These are phyloP conservation scores for Pseudomyrmex flavicornis DNA, from an alignment of 1,140 invertebrate species.

Conservation along the genomic window DNA sequence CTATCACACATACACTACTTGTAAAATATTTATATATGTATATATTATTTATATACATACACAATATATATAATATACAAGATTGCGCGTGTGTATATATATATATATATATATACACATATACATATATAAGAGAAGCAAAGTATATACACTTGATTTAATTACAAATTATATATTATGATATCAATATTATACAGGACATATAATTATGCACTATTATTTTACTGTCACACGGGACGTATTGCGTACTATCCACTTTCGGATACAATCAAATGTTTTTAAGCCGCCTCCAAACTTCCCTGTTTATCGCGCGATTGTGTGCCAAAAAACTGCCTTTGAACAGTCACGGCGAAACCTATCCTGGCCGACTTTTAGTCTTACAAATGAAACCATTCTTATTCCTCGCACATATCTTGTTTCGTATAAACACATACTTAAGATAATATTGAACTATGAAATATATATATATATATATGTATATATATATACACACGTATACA, in stretches of 20 bases:
- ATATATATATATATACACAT: conserved; percentile 21
- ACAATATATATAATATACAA: conserved; percentile 36
- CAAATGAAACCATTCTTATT: background rate
- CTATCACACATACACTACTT: conserved; percentile 43
- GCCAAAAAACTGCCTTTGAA: conserved; percentile 58
- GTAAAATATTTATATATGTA: conserved; percentile 76
- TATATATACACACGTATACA: no score
- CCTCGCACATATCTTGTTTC: background rate
- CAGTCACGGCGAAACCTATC: background rate
- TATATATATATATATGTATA: no score
- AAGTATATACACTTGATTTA: conserved; percentile 58
- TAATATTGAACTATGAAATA: no score
- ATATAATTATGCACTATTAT: conserved; percentile 72
- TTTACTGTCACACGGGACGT: conserved; percentile 72
- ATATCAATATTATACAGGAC: conserved; percentile 16
- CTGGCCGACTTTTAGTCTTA: no score
- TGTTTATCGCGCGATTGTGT: conserved; percentile 64
- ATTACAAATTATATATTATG: conserved; percentile 65
- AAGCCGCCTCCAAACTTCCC: conserved; percentile 35
- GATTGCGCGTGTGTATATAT: conserved; percentile 61
- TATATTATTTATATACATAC: conserved; percentile 62
- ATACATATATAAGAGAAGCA: background rate
- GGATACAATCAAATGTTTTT: conserved; percentile 33
- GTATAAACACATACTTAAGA: no score
- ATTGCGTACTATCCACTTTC: conserved; percentile 59